Base-by-base conservation (phyloP, 2,113 vertebrate species). In the Centrocercus urophasianus region DNA sequence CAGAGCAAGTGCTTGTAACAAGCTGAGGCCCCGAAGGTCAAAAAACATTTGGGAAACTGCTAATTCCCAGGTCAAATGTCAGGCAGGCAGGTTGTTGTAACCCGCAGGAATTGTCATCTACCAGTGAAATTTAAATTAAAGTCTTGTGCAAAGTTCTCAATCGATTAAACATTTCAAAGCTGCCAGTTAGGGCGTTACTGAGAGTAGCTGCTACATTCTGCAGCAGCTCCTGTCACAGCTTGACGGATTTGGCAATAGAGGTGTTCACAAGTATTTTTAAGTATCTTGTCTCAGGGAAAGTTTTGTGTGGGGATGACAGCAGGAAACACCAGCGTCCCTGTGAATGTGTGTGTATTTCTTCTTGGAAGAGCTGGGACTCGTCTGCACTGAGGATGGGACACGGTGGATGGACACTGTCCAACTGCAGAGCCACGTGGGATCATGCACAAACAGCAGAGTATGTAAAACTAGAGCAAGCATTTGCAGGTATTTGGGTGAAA, bases 401-500 rank as follows among this genome's bases (percentile, higher is more conserved):
- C 61, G 7, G 30, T 22, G 73, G 10, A 48, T 86, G 73, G 36
- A 13, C 40, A 4, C 30, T 30, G 36, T 8, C 43, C 0, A 1
- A 10, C 59, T 42, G 69, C 65, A 86, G 57, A 79, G 65, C 70
- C 63, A 12, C 16, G 1, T 1, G 56, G 54, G 34, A 6, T 60
- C 18, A 9, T 0, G 1, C 10, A 8, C n/a, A 76, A 47, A 50
- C 3, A 1, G 25, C 2, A 4, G 21, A 32, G 6, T 7, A 4
- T 4, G 13, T 48, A 22, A 69, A 85, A 70, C 5, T 0, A 36
- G 16, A 45, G 9, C 0, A 4, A 79, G 59, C 4, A 11, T 5
- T 65, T 82, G 24, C 43, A 48, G 81, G 63, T 66, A 43, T 83
- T 59, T 38, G 93, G 30, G 71, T 80, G 78, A 38, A 73, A 76